A percentile compares a stretch with the other conserved stretches of the same genome.
Evolutionary conservation across 2,888 invertebrate species (phyloP).

Genomic region (Philaethria dido): DNA sequence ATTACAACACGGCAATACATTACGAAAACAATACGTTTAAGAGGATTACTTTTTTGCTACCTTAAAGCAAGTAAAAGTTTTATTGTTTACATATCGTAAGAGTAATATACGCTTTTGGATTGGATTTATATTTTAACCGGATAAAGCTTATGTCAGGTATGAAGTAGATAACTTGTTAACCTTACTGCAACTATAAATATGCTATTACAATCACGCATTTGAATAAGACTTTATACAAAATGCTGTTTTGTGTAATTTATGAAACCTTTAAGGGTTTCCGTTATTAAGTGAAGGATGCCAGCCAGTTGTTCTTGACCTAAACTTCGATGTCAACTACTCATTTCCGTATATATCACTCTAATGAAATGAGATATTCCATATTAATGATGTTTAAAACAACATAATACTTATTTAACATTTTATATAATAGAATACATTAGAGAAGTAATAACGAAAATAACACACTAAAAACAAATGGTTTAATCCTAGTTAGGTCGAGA

Average conservation of each 20-base stretch:
- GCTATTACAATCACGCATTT: slow-evolving; percentile 37
- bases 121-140: slow-evolving; percentile 15
- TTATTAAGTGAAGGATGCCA: slow-evolving; percentile 60
- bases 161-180: slow-evolving; percentile 36
- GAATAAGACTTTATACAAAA: slow-evolving; percentile 34
- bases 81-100: slow-evolving; percentile 26
- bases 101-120: slow-evolving; percentile 8
- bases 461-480: too few relatives aligned
- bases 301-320: slow-evolving; percentile 71
- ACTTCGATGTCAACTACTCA: slow-evolving; percentile 47
- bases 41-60: not conserved
- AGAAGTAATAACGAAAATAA: too few relatives aligned
- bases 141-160: slow-evolving; percentile 28
- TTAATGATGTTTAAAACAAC: not conserved
- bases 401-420: not conserved
- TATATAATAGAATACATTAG: not conserved
- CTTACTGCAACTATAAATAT: slow-evolving; percentile 38
- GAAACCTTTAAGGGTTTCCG: slow-evolving; percentile 55
- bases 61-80: slow-evolving; percentile 37
- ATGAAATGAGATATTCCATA: slow-evolving; percentile 10
- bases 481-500: too few relatives aligned
- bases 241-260: slow-evolving; percentile 43
- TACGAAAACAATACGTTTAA: not conserved
- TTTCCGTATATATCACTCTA: slow-evolving; percentile 32
- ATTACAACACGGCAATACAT: slow-evolving; percentile 45